A percentile compares a stretch with the other conserved stretches of the same genome.
phyloP scores from a whole-genome alignment of 53 echinoderm and acorn worm genomes.

The Hippasteria phrygiana region DNA sequence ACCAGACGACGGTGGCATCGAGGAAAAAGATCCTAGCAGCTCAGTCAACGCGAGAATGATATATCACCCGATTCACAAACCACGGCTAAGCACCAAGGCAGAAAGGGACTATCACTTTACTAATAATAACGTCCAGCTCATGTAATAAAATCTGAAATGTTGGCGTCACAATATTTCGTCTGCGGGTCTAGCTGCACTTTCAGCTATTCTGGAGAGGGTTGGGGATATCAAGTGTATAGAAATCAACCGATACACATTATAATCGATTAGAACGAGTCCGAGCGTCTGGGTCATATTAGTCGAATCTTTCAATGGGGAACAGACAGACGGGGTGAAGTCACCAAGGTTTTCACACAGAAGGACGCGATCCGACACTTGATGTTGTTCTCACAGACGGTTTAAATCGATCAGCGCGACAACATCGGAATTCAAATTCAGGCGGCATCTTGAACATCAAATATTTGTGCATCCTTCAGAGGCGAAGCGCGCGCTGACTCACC shows the following conservation, averaged over 20 bases:
- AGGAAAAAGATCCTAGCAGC: neutral
- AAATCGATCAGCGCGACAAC: conserved; percentile 41
- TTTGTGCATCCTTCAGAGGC: conserved; percentile 53
- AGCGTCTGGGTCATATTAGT: neutral
- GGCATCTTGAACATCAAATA: conserved; percentile 60
- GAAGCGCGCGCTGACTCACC: conserved; percentile 25
- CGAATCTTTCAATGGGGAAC: neutral
- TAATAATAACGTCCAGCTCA: conserved; percentile 37
- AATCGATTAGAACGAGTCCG: neutral
- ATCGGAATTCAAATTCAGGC: conserved; percentile 57
- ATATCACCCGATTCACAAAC: conserved; percentile 38
- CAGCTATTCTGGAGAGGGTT: neutral
- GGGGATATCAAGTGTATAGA: no score
- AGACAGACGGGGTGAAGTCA: neutral
- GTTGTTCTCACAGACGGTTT: neutral
- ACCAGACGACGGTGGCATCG: conserved; percentile 17
- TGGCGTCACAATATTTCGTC: conserved; percentile 17
- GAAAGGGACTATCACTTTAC: conserved; percentile 53
- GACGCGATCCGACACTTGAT: no score
- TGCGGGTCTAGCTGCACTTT: neutral
- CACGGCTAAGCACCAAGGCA: conserved; percentile 5
- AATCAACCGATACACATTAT: neutral
- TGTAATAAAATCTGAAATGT: conserved; percentile 48
- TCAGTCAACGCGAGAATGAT: conserved; percentile 40
- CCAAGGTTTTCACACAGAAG: no score